Conservation (phyloP, 2,888 invertebrate species). For the Exocentrus adspersus region DNA sequence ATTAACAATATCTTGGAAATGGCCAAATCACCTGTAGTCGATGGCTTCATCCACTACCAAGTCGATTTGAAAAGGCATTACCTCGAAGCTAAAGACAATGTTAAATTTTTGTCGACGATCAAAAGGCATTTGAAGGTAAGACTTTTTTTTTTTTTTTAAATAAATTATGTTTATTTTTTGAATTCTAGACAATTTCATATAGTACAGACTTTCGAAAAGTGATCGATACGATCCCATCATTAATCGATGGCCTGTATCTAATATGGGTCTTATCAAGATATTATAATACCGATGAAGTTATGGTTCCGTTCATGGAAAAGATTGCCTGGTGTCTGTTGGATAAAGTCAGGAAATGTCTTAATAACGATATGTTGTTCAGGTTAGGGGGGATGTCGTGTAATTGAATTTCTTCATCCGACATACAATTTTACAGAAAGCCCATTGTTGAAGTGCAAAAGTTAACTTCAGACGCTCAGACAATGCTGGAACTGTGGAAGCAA, state of each 20-base stretch:
- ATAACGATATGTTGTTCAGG: constrained; percentile 81
- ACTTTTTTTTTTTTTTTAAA: no score
- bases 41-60: constrained; percentile 71
- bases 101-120: constrained; percentile 79
- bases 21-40: constrained; percentile 67
- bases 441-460: constrained; percentile 46
- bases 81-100: constrained; percentile 80
- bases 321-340: constrained; percentile 86
- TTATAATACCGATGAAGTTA: constrained; percentile 85
- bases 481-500: constrained; percentile 79
- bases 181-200: constrained; percentile 56
- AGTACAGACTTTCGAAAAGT: constrained; percentile 75
- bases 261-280: constrained; percentile 92
- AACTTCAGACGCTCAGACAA: constrained; percentile 70
- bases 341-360: constrained; percentile 77
- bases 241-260: constrained; percentile 87
- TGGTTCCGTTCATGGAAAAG: constrained; percentile 84
- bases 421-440: constrained; percentile 45
- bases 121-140: constrained; percentile 76
- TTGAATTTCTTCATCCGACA: no score
- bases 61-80: constrained; percentile 73
- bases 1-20: constrained; percentile 70
- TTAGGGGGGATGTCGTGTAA: no score
- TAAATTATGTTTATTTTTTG: no score
- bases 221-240: constrained; percentile 76